A percentile compares a stretch with the other conserved stretches of the same genome.
These are phyloP conservation scores for Luehdorfia chinensis DNA, from an alignment of 1,140 invertebrate species.

Conservation along the genomic window DNA sequence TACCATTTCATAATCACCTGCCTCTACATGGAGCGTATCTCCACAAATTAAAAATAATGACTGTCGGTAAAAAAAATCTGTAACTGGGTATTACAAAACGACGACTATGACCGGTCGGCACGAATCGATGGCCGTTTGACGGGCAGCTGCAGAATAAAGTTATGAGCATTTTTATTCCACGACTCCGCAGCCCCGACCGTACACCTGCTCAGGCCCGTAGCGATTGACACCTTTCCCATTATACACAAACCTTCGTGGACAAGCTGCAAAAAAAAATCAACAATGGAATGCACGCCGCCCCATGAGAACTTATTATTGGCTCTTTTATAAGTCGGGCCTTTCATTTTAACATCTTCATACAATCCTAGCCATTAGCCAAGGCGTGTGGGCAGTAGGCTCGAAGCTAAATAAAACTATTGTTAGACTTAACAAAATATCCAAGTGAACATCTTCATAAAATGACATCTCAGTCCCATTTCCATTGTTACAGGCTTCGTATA, in stretches of 20 bases:
- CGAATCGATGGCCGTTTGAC: conserved; percentile 55
- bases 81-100: conserved; percentile 61
- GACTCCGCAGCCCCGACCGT: conserved; percentile 35
- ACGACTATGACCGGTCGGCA: conserved; percentile 37
- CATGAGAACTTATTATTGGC: conserved; percentile 73
- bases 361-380: conserved; percentile 67
- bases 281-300: conserved; percentile 64
- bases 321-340: conserved; percentile 62
- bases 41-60: conserved; percentile 69
- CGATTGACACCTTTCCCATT: conserved; percentile 75
- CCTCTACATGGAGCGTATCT: conserved; percentile 37
- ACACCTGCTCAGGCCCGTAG: conserved; percentile 60
- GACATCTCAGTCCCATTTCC: conserved; percentile 50
- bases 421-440: conserved; percentile 62
- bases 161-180: conserved; percentile 71
- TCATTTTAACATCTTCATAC: conserved; percentile 72
- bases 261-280: conserved; percentile 58
- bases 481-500: conserved; percentile 52
- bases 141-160: conserved; percentile 73
- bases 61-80: conserved; percentile 54
- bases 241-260: conserved; percentile 43
- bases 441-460: conserved; percentile 72
- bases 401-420: conserved; percentile 75
- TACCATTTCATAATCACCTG: too few relatives aligned
- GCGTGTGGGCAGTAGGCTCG: conserved; percentile 71